Evolutionary conservation across 2,797 vertebrate species (phyloP), one percentile per base, ranked within the genome.

Genomic region (Danio aesculapii): DNA sequence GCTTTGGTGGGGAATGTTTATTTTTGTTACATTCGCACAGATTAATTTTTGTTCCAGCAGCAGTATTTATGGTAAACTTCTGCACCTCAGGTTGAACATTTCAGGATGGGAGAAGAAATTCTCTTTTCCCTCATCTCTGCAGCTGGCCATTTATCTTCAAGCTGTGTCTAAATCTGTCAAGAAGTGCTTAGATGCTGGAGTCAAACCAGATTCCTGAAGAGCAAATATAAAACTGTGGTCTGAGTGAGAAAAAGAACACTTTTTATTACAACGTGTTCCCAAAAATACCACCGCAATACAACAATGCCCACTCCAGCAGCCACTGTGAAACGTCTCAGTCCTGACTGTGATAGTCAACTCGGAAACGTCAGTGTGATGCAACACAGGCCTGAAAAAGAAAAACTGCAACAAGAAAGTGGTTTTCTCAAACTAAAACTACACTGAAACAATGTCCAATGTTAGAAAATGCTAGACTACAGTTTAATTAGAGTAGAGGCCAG

Each of bases 61-160:
- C 14, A 55, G 41, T 52, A 83, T 79, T 79, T 75, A 83, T 70
- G 64, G 57, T 57, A 74, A 69, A 61, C 53, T 75, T 58, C 16
- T 49, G 70, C 19, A 75, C 41, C 41, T 47, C 66, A 43, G 49
- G 68, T 59, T 64, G 21, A 58, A 50, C 44, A 64, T 21, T 17
- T 74, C 63, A 47, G 63, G 61, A 55, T 41, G 47, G 46, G 46
- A 66, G 46, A 46, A 77, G 61, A 61, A 59, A 78, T 78, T 67
- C 64, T 53, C 63, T 11, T 43, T 67, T 52, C 62, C 10, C 61
- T 49, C 62, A 4, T 53, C 70, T 49, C 58, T 57, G n/a, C 43
- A 62, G 57, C 57, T 47, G 58, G 6, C 41, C 59, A 64, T 79
- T 64, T 70, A 70, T 76, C 11, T 70, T 21, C 43, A 13, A 16